phyloP scores from a whole-genome alignment of 2,797 vertebrate species.

The Mormyrus hasselquistii region DNA sequence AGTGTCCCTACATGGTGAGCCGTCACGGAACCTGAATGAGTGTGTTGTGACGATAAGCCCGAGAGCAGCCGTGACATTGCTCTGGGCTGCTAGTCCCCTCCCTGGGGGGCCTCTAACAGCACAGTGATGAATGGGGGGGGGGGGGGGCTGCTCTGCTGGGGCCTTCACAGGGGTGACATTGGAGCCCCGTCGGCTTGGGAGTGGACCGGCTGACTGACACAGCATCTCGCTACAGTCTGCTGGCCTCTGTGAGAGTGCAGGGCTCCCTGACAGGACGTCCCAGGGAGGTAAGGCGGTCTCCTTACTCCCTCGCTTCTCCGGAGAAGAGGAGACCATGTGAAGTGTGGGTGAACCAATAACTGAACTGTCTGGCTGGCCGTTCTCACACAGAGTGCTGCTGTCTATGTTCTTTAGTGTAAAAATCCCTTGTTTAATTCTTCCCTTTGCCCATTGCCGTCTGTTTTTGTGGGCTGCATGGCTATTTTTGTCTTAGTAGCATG shows the following conservation, averaged over 20 bases:
- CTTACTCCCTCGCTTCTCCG: background rate
- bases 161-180: background rate
- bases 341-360: background rate
- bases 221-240: background rate
- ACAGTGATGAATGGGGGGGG: background rate
- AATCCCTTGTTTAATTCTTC: background rate
- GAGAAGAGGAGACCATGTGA: too few relatives aligned
- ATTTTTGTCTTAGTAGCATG: background rate
- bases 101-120: background rate
- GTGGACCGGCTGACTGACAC: background rate
- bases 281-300: background rate
- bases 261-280: background rate
- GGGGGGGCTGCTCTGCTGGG: background rate
- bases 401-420: background rate
- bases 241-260: background rate
- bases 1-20: background rate
- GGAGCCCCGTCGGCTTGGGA: background rate
- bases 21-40: background rate
- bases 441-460: background rate
- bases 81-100: background rate
- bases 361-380: background rate
- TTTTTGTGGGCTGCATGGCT: background rate
- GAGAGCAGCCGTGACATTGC: background rate
- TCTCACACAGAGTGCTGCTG: background rate
- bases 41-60: background rate